Percentiles rank a stretch among this genome's conserved stretches.
These are phyloP conservation scores for Falcunculus frontatus DNA, from an alignment of 2,113 vertebrate species.

Conservation along the genomic window DNA sequence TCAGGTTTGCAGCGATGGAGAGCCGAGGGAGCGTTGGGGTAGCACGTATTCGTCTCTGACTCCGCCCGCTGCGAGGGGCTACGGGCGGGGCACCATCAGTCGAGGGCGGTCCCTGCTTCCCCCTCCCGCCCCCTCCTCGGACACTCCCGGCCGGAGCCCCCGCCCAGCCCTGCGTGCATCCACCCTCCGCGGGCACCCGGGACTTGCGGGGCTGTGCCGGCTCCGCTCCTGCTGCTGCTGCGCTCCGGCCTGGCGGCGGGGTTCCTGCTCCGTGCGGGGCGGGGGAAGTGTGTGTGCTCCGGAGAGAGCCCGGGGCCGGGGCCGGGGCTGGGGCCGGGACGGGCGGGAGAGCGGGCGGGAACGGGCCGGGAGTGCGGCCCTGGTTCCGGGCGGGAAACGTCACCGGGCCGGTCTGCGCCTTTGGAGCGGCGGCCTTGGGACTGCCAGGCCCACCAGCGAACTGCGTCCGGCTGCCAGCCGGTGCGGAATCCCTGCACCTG, in stretches of 20 bases:
- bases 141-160: not conserved
- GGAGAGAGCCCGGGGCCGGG: not conserved
- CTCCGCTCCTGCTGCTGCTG: not conserved
- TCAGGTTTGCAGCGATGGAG: not conserved
- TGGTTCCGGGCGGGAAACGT: no score
- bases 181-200: fast-evolving
- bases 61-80: no score
- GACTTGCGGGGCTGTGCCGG: not conserved
- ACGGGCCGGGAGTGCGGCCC: not conserved
- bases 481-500: not conserved
- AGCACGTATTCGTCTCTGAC: not conserved
- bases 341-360: not conserved
- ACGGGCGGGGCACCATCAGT: no score
- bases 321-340: not conserved
- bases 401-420: no score
- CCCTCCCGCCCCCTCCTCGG: no score
- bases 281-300: no score
- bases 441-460: fast-evolving
- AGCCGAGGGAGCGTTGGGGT: fast-evolving
- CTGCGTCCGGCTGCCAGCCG: not conserved
- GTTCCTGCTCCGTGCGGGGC: not conserved
- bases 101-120: not conserved
- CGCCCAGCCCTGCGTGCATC: not conserved
- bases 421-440: not conserved
- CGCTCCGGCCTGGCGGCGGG: not conserved